Percentiles rank a stretch among this genome's conserved stretches.
phyloP scores from a whole-genome alignment of 1,140 invertebrate species.

The Macrotrachela quadricornifera region DNA sequence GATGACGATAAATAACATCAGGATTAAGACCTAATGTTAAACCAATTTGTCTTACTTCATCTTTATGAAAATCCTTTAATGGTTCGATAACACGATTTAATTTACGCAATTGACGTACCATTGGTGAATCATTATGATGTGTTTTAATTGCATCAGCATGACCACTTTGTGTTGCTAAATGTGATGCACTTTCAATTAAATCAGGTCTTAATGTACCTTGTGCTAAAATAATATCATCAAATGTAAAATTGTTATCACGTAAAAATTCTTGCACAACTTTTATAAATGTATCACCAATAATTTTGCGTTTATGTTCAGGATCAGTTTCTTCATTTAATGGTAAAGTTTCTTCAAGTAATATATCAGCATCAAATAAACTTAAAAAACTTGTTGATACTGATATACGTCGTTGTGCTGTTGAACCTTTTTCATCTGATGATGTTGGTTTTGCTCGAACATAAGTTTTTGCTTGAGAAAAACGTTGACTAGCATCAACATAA shows the following conservation, averaged over 20 bases:
- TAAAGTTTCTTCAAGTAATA: background rate
- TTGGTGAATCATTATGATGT: conserved; percentile 95
- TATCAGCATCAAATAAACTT: background rate
- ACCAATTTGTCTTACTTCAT: conserved; percentile 64
- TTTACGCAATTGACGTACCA: conserved; percentile 64
- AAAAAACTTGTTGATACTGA: background rate
- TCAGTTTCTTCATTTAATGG: conserved; percentile 29
- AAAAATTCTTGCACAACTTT: conserved; percentile 31
- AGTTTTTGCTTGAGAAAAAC: background rate
- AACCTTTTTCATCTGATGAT: background rate
- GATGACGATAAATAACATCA: conserved; percentile 72
- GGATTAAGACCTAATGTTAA: conserved; percentile 64
- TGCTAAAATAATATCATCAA: background rate
- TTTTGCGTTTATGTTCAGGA: conserved; percentile 91
- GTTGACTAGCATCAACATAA: background rate
- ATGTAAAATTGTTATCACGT: background rate
- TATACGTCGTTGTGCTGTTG: background rate
- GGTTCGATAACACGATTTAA: conserved; percentile 76
- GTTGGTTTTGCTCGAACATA: background rate
- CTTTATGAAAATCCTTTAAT: conserved; percentile 96
- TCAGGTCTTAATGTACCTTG: conserved; percentile 76
- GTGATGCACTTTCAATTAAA: conserved; percentile 85
- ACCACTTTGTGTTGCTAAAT: conserved; percentile 42
- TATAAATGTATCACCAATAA: conserved; percentile 95
- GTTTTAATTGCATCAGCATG: conserved; percentile 89